phyloP scores from a whole-genome alignment of 2,797 vertebrate species.

The Trachurus trachurus region DNA sequence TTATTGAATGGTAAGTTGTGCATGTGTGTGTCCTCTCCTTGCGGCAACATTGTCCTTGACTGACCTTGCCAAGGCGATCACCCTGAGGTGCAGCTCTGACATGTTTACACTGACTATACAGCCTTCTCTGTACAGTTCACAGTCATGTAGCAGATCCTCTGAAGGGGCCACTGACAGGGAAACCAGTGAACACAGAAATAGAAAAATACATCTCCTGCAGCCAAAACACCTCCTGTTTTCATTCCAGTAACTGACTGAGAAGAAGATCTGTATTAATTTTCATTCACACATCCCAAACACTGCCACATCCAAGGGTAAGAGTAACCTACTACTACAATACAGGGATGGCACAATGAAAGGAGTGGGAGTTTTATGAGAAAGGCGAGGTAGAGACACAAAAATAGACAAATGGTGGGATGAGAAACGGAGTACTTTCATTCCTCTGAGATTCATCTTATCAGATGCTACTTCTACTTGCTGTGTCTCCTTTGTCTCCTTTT shows the following conservation, averaged over 20 bases:
- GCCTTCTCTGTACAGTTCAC: conserved; percentile 19
- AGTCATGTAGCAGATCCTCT: conserved; percentile 38
- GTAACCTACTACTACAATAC: conserved; percentile 28
- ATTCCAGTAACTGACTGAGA: neutral
- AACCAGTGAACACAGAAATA: conserved; percentile 5
- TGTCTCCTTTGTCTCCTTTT: conserved; percentile 43
- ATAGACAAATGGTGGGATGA: conserved; percentile 60
- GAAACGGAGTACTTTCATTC: conserved; percentile 46
- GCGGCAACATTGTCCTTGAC: conserved; percentile 55
- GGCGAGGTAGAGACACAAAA: conserved; percentile 44
- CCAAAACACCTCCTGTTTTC: neutral
- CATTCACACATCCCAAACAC: conserved; percentile 18
- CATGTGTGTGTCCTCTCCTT: conserved; percentile 32
- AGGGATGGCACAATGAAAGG: conserved; percentile 27
- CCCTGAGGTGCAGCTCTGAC: conserved; percentile 51
- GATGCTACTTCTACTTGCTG: conserved; percentile 48
- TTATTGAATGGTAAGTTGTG: conserved; percentile 37
- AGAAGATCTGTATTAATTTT: conserved; percentile 34
- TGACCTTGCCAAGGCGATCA: conserved; percentile 72
- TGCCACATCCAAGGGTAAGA: conserved; percentile 28
- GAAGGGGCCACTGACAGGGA: conserved; percentile 33
- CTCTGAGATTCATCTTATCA: conserved; percentile 61
- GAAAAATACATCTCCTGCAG: conserved; percentile 4
- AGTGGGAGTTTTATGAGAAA: conserved; percentile 48
- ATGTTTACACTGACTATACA: conserved; percentile 63